Conservation (phyloP, 2,888 invertebrate genomes). For the Trissolcus brochymenae region DNA sequence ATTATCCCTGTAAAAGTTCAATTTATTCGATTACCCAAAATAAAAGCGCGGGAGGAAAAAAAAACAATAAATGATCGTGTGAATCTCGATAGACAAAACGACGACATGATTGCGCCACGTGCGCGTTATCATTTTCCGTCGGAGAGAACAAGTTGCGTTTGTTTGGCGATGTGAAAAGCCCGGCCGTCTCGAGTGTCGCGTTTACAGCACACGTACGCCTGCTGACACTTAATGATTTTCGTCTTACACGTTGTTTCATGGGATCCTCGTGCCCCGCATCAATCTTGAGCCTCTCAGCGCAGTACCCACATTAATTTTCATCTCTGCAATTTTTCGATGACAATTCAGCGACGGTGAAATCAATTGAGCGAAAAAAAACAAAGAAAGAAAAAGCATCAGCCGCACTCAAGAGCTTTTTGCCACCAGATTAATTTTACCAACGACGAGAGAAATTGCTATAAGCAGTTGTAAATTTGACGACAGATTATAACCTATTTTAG, state of each 20-base stretch:
- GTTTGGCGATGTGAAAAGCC: slow-evolving; percentile 52
- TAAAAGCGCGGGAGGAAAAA: no score
- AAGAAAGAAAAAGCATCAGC: not conserved
- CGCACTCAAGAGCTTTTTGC: no score
- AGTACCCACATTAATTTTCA: slow-evolving; percentile 25
- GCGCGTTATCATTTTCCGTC: slow-evolving; percentile 32
- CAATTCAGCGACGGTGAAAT: not conserved
- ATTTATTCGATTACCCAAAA: no score
- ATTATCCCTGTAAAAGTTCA: no score
- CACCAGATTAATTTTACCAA: not conserved
- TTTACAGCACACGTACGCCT: slow-evolving; percentile 40
- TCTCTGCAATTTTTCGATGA: slow-evolving; percentile 17
- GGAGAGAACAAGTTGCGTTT: slow-evolving; percentile 46
- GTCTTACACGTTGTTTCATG: slow-evolving; percentile 42
- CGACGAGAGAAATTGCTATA: not conserved
- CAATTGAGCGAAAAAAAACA: not conserved
- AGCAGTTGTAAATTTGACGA: slow-evolving; percentile 14
- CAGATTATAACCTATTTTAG: slow-evolving; percentile 20
- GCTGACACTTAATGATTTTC: slow-evolving; percentile 53
- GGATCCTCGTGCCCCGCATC: slow-evolving; percentile 11
- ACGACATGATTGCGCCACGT: slow-evolving; percentile 30
- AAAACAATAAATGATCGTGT: slow-evolving; percentile 16
- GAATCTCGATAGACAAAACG: slow-evolving; percentile 27
- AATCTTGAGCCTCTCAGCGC: slow-evolving; percentile 31
- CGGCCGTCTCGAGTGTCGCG: slow-evolving; percentile 33